Evolutionary conservation across 1,140 invertebrate species (phyloP).

Genomic region (Leptinotarsa lineolata): DNA sequence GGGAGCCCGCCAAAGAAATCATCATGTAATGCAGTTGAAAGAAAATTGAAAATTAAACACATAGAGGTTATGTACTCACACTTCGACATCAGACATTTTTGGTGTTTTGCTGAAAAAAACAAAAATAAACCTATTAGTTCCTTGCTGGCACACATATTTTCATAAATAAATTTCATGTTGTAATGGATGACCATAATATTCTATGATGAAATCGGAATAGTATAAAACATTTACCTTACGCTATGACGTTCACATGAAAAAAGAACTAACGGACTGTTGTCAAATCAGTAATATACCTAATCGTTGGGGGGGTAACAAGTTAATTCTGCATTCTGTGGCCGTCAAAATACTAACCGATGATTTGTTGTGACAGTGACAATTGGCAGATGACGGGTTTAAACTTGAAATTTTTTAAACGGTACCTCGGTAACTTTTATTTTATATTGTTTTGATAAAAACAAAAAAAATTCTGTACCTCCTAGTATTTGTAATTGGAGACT

Average conservation of each 20-base stretch:
- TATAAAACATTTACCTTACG: neutral
- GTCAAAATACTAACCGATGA: too few species aligned
- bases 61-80: constrained; percentile 59
- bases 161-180: neutral
- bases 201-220: neutral
- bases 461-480: too few species aligned
- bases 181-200: neutral
- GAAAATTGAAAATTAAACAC: constrained; percentile 13
- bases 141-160: neutral
- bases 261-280: neutral
- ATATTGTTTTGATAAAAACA: too few species aligned
- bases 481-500: too few species aligned
- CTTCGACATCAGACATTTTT: constrained; percentile 69
- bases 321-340: too few species aligned
- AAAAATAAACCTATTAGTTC: constrained; percentile 35
- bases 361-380: too few species aligned
- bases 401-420: too few species aligned
- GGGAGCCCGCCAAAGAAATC: constrained; percentile 45
- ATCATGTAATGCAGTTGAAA: constrained; percentile 22
- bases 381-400: too few species aligned
- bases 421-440: too few species aligned
- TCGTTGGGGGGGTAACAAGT: too few species aligned
- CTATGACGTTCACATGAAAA: neutral
- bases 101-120: constrained; percentile 45
- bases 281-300: too few species aligned